These are phyloP conservation scores for Imbricaverruca yamaguchii DNA, from an alignment of 2,888 invertebrate genomes.

Conservation along the genomic window DNA sequence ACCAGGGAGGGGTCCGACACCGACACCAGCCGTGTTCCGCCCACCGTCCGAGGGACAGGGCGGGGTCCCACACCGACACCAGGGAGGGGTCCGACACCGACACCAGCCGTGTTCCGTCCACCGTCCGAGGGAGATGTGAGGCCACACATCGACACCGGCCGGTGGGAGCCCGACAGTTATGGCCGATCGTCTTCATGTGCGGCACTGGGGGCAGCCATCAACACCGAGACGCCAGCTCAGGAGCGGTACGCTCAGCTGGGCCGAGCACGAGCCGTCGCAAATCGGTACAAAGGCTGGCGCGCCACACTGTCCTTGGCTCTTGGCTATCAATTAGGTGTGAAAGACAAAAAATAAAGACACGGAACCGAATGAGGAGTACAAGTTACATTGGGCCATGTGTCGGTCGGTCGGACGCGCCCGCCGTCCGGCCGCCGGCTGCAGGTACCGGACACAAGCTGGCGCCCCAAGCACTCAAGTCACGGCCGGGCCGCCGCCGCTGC, in stretches of 20 bases:
- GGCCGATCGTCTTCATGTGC: neutral
- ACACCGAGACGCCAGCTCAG: neutral
- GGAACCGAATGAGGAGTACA: constrained; percentile 13
- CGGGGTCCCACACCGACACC: too few species aligned
- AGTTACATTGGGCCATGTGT: neutral
- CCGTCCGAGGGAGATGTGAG: too few species aligned
- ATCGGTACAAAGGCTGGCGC: constrained; percentile 11
- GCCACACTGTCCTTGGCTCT: neutral
- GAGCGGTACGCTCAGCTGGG: neutral
- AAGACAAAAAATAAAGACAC: constrained; percentile 19
- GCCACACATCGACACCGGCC: too few species aligned
- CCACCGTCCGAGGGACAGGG: too few species aligned
- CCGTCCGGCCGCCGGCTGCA: neutral
- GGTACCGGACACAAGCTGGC: too few species aligned
- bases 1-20: too few species aligned
- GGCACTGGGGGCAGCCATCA: neutral
- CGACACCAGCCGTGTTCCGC: too few species aligned
- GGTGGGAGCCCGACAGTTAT: neutral
- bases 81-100: too few species aligned
- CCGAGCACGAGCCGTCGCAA: neutral
- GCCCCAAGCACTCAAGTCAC: too few species aligned
- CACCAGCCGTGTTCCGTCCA: too few species aligned
- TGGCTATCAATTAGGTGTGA: neutral
- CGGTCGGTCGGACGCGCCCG: neutral
- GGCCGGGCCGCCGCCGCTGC: too few species aligned